A percentile compares a stretch with the other conserved stretches of the same genome.
Conservation (phyloP, 2,888 invertebrate genomes). For the Elysia crispata region DNA sequence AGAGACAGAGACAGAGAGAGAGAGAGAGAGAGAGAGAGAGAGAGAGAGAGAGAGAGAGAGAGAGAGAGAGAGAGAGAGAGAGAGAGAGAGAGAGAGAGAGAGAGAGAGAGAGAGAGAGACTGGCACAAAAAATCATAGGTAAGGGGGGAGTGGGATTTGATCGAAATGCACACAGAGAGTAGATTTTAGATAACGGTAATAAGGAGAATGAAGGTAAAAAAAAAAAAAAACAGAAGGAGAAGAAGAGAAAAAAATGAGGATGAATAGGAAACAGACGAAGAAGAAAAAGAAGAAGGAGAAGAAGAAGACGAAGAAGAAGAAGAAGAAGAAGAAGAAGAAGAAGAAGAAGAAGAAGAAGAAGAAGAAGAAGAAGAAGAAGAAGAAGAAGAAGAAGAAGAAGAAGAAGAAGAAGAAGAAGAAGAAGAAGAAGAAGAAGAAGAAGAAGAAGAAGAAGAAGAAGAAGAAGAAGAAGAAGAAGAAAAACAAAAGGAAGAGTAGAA, state of each 20-base stretch:
- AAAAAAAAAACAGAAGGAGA: no score
- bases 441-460: background rate
- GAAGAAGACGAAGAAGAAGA: no score
- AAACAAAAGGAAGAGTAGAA: background rate
- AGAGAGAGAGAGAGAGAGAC: no score
- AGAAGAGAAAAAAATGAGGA: constrained; percentile 11
- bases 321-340: constrained; percentile 1
- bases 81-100: no score
- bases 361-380: constrained; percentile 29
- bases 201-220: background rate
- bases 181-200: background rate
- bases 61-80: no score
- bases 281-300: background rate
- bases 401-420: constrained; percentile 23
- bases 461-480: background rate
- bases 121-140: no score
- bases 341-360: background rate
- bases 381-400: constrained; percentile 29
- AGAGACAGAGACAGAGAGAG: no score
- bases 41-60: no score
- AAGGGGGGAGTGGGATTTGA: no score
- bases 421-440: background rate
- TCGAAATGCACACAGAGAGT: no score
- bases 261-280: constrained; percentile 17
- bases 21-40: no score